These are phyloP conservation scores for Melanogrammus aeglefinus DNA, from an alignment of 2,797 vertebrate genomes.

Conservation along the genomic window DNA sequence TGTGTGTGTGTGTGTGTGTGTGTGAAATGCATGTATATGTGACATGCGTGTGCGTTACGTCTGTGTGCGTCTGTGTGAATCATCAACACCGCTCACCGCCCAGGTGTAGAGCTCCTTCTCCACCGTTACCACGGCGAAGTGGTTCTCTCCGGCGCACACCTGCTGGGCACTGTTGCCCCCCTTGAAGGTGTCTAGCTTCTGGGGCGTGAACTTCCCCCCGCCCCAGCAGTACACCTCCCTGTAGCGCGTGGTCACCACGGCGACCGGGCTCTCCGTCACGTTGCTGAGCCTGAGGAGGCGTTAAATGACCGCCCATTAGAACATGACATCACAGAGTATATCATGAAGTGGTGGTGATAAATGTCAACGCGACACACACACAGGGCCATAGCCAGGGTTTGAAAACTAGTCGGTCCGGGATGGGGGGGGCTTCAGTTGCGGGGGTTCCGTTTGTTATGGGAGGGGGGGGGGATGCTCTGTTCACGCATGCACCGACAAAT, in stretches of 20 bases:
- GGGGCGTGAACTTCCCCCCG: constrained; percentile 97
- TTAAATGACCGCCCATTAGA: constrained; percentile 5
- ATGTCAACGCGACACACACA: not conserved
- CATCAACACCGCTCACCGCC: constrained; percentile 83
- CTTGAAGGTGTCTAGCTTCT: constrained; percentile 96
- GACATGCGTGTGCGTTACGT: too few species aligned
- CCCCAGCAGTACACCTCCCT: constrained; percentile 98
- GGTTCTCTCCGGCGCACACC: constrained; percentile 97
- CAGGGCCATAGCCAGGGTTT: not conserved
- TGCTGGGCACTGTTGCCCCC: constrained; percentile 92
- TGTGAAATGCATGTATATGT: too few species aligned
- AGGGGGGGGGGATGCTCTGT: too few species aligned
- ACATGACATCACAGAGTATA: not conserved
- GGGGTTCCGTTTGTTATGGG: too few species aligned
- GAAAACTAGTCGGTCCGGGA: too few species aligned
- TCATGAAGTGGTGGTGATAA: not conserved
- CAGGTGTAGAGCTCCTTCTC: constrained; percentile 98
- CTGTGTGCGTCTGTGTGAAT: too few species aligned
- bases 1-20: too few species aligned
- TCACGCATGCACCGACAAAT: too few species aligned
- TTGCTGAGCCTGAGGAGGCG: constrained; percentile 78
- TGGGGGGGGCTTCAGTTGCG: too few species aligned
- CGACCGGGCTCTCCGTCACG: constrained; percentile 86
- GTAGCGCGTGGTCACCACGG: constrained; percentile 94
- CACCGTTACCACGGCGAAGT: constrained; percentile 97